phyloP scores from a whole-genome alignment of 2,113 vertebrate genomes.

The Suricata suricatta region DNA sequence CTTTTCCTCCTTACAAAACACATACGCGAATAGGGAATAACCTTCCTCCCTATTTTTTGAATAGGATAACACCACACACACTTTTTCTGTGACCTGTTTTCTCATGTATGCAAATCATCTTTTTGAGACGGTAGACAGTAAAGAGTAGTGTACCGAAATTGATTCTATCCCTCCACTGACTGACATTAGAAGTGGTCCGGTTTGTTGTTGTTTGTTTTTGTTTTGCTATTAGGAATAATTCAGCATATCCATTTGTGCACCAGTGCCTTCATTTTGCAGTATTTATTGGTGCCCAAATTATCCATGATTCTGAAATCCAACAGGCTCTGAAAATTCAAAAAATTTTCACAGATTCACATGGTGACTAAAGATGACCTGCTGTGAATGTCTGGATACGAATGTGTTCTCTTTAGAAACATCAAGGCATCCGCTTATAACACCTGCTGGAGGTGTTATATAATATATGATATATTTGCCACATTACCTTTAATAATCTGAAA shows the following conservation, averaged over 20 bases:
- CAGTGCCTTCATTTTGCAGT: neutral
- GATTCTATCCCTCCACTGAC: neutral
- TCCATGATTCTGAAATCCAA: slow-evolving; percentile 40
- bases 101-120: neutral
- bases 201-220: neutral
- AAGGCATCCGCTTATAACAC: neutral
- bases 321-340: neutral
- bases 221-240: neutral
- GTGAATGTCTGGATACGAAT: neutral
- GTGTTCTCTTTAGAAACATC: neutral
- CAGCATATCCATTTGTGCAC: neutral
- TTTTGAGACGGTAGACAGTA: neutral
- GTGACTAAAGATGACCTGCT: neutral
- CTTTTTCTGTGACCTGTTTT: neutral
- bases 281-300: neutral
- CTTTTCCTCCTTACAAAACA: neutral
- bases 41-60: neutral
- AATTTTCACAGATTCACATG: neutral
- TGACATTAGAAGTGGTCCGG: neutral
- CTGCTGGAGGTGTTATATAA: neutral
- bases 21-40: neutral
- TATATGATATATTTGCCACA: neutral
- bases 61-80: neutral
- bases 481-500: neutral
- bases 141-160: neutral